These are phyloP conservation scores for Gobio occitaniae DNA, from an alignment of 2,797 vertebrate species.

Conservation along the genomic window DNA sequence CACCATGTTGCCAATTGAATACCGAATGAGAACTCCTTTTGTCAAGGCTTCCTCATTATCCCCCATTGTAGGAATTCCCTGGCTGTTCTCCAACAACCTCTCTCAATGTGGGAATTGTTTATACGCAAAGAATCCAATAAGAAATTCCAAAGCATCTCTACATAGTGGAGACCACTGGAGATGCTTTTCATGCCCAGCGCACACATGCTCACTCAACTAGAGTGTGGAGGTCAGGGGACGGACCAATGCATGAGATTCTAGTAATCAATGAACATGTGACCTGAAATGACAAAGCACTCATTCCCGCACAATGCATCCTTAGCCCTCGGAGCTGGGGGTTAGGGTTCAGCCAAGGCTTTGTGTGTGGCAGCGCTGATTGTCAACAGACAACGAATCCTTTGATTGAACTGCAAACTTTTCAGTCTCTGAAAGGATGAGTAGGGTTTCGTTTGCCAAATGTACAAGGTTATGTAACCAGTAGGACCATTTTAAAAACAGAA, in stretches of 20 bases:
- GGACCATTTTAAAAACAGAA: neutral
- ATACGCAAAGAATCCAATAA: constrained; percentile 73
- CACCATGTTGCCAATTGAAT: constrained; percentile 65
- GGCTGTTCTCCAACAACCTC: constrained; percentile 71
- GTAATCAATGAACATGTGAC: constrained; percentile 71
- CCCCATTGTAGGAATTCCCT: constrained; percentile 72
- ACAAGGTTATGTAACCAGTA: constrained; percentile 57
- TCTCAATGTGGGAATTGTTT: constrained; percentile 79
- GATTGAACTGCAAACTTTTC: constrained; percentile 64
- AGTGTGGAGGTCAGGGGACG: constrained; percentile 57
- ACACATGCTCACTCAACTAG: constrained; percentile 49
- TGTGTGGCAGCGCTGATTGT: constrained; percentile 64
- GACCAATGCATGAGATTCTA: constrained; percentile 63
- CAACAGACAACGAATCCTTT: constrained; percentile 75
- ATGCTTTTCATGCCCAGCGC: constrained; percentile 63
- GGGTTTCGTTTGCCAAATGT: constrained; percentile 57
- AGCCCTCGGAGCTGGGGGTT: constrained; percentile 69
- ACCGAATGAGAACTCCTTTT: constrained; percentile 71
- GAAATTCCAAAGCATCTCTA: constrained; percentile 74
- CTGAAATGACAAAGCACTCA: constrained; percentile 65
- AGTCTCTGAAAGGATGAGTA: constrained; percentile 61
- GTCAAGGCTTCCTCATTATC: constrained; percentile 68
- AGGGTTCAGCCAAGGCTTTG: constrained; percentile 75
- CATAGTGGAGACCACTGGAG: constrained; percentile 60
- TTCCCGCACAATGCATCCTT: constrained; percentile 68